A percentile compares a stretch with the other conserved stretches of the same genome.
phyloP scores from a whole-genome alignment of 1,140 invertebrate species.

The Sarcophaga peregrina region DNA sequence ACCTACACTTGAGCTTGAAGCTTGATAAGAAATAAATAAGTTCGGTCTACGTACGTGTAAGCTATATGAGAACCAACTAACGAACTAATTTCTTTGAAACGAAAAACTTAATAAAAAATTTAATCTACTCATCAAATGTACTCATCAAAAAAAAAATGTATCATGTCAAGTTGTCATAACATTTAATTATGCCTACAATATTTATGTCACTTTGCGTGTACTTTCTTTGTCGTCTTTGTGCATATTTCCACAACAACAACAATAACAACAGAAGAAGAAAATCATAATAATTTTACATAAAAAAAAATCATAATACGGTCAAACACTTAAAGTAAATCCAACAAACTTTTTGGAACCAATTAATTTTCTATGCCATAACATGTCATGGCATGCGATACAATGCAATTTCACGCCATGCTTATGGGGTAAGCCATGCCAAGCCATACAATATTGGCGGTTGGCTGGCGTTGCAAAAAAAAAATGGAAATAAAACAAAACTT shows the following conservation, averaged over 20 bases:
- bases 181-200: background rate
- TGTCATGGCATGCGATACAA: background rate
- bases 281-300: background rate
- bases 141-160: background rate
- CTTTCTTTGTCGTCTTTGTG: background rate
- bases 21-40: too few species aligned
- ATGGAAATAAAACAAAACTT: background rate
- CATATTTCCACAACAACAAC: background rate
- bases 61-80: too few species aligned
- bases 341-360: slow-evolving; percentile 5
- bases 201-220: background rate
- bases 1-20: too few species aligned
- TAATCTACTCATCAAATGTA: background rate
- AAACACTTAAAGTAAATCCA: too few species aligned
- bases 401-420: too few species aligned
- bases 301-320: too few species aligned
- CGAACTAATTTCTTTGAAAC: too few species aligned
- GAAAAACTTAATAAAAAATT: background rate
- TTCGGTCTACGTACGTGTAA: too few species aligned
- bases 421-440: too few species aligned
- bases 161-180: slow-evolving; percentile 20
- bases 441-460: too few species aligned
- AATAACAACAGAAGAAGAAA: background rate
- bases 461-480: too few species aligned
- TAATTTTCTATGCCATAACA: slow-evolving; percentile 10